Conservation (phyloP, 64 coral and sea anemone species). For the Trachythela sp. region DNA sequence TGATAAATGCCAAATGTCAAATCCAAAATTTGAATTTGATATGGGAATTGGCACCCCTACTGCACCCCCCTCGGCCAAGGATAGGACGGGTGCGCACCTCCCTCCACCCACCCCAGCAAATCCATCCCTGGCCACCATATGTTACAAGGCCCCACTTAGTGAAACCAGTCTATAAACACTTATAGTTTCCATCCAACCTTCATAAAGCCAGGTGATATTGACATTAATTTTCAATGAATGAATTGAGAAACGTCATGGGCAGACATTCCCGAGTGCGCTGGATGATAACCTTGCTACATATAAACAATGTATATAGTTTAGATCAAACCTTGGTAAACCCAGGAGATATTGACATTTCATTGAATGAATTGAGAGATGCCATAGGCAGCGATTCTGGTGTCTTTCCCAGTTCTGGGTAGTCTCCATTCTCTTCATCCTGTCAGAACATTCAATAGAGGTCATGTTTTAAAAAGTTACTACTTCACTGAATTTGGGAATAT, state of each 20-base stretch:
- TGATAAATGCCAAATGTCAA: no score
- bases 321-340: not conserved
- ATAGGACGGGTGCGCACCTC: no score
- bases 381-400: not conserved
- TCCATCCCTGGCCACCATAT: no score
- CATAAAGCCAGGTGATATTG: not conserved
- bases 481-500: not conserved
- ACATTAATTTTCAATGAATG: not conserved
- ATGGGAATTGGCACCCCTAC: no score
- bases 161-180: no score
- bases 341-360: not conserved
- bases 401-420: not conserved
- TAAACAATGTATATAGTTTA: not conserved
- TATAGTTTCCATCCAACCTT: not conserved
- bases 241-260: not conserved
- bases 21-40: no score
- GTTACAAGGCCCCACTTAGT: no score
- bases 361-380: not conserved
- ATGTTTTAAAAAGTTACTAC: not conserved
- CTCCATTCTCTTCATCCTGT: not conserved
- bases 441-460: not conserved
- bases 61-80: no score
- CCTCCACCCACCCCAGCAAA: no score
- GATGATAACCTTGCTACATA: not conserved
- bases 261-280: not conserved